These are phyloP conservation scores for Styela clava DNA, from an alignment of 23 tunicate genomes.

Conservation along the genomic window DNA sequence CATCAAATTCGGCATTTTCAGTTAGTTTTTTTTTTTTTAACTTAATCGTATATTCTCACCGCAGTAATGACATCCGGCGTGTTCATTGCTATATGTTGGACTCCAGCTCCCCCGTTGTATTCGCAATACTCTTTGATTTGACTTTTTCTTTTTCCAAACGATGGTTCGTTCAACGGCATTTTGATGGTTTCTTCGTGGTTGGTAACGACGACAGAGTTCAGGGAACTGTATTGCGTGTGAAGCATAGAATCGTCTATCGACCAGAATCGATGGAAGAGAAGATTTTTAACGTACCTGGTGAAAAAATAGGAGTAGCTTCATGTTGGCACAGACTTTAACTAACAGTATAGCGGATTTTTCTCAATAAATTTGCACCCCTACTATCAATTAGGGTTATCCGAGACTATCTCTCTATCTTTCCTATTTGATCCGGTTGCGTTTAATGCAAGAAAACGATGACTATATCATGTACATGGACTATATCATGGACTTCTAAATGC, in stretches of 20 bases:
- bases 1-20: too few relatives aligned
- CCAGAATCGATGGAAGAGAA: constrained; percentile 99
- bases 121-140: constrained; percentile 98
- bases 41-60: constrained; percentile 66
- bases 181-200: constrained; percentile 93
- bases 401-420: too few relatives aligned
- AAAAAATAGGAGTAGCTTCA: too few relatives aligned
- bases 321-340: constrained; percentile 13
- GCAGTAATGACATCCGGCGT: constrained; percentile 69
- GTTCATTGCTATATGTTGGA: constrained; percentile 90
- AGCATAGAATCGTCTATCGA: constrained; percentile 91
- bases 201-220: constrained; percentile 88
- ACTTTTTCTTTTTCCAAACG: constrained; percentile 88
- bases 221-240: constrained; percentile 96
- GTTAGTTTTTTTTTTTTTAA: too few relatives aligned
- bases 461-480: too few relatives aligned
- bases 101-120: constrained; percentile 97
- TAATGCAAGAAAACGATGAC: too few relatives aligned
- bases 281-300: constrained; percentile 91
- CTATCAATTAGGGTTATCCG: too few relatives aligned
- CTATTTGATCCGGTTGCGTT: too few relatives aligned
- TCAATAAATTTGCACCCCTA: too few relatives aligned
- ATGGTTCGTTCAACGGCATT: constrained; percentile 98
- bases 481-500: too few relatives aligned
- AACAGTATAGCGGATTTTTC: too few relatives aligned